Base-by-base conservation (phyloP, 2,888 invertebrate species). In the Catocala nupta region DNA sequence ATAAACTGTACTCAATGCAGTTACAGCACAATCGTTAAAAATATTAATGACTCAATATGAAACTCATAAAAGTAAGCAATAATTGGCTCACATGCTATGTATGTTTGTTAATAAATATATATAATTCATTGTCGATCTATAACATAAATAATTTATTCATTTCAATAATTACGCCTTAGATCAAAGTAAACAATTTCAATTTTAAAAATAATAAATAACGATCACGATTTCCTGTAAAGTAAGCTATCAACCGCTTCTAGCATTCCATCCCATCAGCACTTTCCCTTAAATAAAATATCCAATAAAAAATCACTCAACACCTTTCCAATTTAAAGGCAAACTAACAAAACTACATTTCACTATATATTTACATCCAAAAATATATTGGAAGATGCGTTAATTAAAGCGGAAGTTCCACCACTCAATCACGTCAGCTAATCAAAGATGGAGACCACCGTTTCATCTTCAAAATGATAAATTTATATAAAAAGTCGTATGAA, bases 371-470 rank as follows among this genome's bases (percentile, higher is more conserved):
- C n/a, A 68, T 49, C 65, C 66, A 74, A 69, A 80, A 81, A 81
- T 78, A 81, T 79, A 82, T 73, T 72, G 70, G 70, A 71, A 68
- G 72, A 68, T 63, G 75, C 78, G 83, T 82, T 83, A 83, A 84
- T 84, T 82, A 80, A 82, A 83, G 85, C 86, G 88, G 88, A 87
- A 88, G 84, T 84, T 75, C 56, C 73, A 77, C 75, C 83, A 81
- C 86, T 90, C 90, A 83, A 91, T 91, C 90, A 82, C 90, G 90
- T 89, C 89, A 77, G 70, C 58, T 63, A 82, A 84, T 87, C 88
- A 89, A 89, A 90, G 82, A 77, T 81, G 87, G 87, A 39, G 87
- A 85, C 86, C 85, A 84, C 70, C 79, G 87, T 89, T 90, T 90
- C 89, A 90, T 89, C 89, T 90, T 77, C 52, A 75, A 86, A 83